Conservation (phyloP, 2,888 invertebrate genomes). For the Melanostoma scalare region DNA sequence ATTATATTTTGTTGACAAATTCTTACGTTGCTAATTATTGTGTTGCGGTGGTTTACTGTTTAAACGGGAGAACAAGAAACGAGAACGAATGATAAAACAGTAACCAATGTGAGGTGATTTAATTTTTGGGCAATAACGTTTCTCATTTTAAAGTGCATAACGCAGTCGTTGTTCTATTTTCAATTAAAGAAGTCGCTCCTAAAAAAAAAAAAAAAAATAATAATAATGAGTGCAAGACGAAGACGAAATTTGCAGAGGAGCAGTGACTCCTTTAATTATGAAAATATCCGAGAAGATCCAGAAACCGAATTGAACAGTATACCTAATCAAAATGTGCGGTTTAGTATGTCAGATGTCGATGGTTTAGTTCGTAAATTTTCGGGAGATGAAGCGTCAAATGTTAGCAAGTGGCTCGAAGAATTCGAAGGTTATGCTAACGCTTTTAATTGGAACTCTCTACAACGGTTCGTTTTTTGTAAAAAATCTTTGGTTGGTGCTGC, state of each 20-base stretch:
- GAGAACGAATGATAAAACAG: no score
- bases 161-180: no score
- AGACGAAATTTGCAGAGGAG: slow-evolving; percentile 19
- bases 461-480: slow-evolving; percentile 42
- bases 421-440: slow-evolving; percentile 39
- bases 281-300: slow-evolving; percentile 1
- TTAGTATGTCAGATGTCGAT: slow-evolving; percentile 40
- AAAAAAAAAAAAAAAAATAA: no score
- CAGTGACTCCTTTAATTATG: neutral
- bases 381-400: slow-evolving; percentile 1
- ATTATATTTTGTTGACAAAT: no score
- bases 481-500: slow-evolving; percentile 34
- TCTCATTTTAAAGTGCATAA: no score
- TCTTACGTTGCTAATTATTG: no score
- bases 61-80: no score
- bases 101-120: no score
- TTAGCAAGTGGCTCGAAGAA: slow-evolving; percentile 33
- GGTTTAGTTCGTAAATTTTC: slow-evolving; percentile 31
- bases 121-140: no score
- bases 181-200: no score
- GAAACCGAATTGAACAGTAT: neutral
- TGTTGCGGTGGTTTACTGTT: no score
- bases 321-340: slow-evolving; percentile 11
- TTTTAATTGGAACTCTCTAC: slow-evolving; percentile 36
- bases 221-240: slow-evolving; percentile 24